These are phyloP conservation scores for Antedon mediterranea DNA, from an alignment of 53 echinoderm and acorn worm genomes.

Conservation along the genomic window DNA sequence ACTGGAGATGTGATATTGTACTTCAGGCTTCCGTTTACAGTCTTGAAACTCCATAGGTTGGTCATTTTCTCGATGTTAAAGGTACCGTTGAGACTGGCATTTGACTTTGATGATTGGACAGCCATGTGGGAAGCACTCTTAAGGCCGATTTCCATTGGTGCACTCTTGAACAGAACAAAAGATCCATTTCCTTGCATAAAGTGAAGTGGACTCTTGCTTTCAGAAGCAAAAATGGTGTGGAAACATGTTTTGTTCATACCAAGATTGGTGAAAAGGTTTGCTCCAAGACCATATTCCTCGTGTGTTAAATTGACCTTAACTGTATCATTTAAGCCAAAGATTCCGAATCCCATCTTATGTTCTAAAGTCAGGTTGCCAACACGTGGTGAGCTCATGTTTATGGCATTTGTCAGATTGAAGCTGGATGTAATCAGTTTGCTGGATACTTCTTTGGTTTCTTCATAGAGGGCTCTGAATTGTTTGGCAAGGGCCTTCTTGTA, in stretches of 20 bases:
- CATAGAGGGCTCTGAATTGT: constrained; percentile 24
- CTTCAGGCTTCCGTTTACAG: constrained; percentile 19
- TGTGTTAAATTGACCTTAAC: neutral
- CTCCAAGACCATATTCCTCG: neutral
- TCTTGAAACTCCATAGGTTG: constrained; percentile 29
- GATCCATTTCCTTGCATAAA: neutral
- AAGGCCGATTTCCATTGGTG: neutral
- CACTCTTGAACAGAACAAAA: neutral
- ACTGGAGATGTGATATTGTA: constrained; percentile 19
- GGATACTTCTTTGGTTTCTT: constrained; percentile 19
- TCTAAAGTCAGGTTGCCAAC: constrained; percentile 41
- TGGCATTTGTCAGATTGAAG: constrained; percentile 25
- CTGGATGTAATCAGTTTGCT: constrained; percentile 38
- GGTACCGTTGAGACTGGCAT: constrained; percentile 40
- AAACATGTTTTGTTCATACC: neutral
- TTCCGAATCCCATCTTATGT: constrained; percentile 24
- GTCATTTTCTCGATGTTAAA: constrained; percentile 44
- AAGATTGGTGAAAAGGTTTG: neutral
- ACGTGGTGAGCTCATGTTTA: constrained; percentile 33
- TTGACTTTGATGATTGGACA: neutral
- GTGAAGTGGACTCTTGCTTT: neutral
- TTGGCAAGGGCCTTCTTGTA: constrained; percentile 29
- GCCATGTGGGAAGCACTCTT: neutral
- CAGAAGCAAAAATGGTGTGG: neutral
- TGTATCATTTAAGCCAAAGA: neutral